Base-by-base conservation (phyloP, 2,888 invertebrate species). In the Drosophila bunnanda region DNA sequence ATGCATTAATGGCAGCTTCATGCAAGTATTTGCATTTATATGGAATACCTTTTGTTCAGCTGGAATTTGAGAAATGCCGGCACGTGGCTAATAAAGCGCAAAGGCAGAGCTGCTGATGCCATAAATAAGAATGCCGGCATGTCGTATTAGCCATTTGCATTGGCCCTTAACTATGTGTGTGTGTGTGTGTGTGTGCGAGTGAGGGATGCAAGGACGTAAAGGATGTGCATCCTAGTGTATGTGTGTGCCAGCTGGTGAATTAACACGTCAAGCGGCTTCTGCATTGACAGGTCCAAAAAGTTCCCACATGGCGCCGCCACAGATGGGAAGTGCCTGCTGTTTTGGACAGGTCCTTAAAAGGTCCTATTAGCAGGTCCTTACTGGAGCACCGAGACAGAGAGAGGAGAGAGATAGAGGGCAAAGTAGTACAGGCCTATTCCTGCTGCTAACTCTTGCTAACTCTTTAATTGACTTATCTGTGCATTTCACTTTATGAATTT, bases 21-120 rank as follows among this genome's bases (percentile, higher is more conserved):
- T 43, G 41, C 65, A 56, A 71, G 50, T 76, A 80, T 88, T 83
- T 78, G 86, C 89, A 83, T 86, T 86, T 85, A 86, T 78, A 88
- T 83, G 79, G 75, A 85, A 75, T 77, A 71, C 61, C 73, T 69
- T 48, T 64, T 59, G 46, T 58, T 59, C 36, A 28, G 50, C 39
- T 22, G 53, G 64, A 57, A 71, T 61, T 71, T 17, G 73, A 43
- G 62, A 25, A 54, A 84, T 88, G 75, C 71, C 71, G 58, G 64
- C 88, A 84, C 77, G 88, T 75, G 79, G 82, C 70, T 79, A 73
- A 87, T 84, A 79, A 77, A 76, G 56, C 41, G 64, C 57, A 53
- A 52, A 54, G 50, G 50, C 50, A 46, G 52, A 17, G 20, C 48
- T 38, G 36, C 43, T 48, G 20, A 20, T 25, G 30, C 44, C 57